Percentiles rank a stretch among this genome's conserved stretches.
Evolutionary conservation across 2,888 invertebrate species (phyloP).

Genomic region (Leptopterna dolabrata): DNA sequence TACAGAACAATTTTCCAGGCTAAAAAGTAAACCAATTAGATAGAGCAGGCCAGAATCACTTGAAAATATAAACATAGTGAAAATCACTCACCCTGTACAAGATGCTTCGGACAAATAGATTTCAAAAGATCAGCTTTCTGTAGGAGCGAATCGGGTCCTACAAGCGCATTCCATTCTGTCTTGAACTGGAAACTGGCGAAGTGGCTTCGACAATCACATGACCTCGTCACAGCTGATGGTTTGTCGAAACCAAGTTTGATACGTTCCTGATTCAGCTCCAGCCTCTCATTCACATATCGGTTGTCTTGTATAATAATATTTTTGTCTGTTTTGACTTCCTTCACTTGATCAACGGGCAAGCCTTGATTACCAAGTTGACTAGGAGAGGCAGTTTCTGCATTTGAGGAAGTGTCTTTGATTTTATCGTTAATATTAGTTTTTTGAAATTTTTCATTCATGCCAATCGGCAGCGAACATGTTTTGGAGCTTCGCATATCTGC

Average conservation of each 20-base stretch:
- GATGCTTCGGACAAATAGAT: constrained; percentile 34
- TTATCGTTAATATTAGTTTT: constrained; percentile 17
- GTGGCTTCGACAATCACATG: background rate
- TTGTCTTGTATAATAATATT: constrained; percentile 40
- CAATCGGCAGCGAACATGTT: background rate
- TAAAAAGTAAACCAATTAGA: too few species aligned
- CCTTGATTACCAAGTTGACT: background rate
- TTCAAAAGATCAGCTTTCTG: constrained; percentile 42
- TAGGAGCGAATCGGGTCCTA: background rate
- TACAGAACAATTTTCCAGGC: background rate
- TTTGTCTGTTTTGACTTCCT: constrained; percentile 47
- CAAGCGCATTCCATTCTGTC: constrained; percentile 7
- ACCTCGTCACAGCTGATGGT: background rate
- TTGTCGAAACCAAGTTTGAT: background rate
- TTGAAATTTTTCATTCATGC: background rate
- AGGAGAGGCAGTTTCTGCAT: background rate
- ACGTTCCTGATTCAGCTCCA: background rate
- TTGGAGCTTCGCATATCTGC: constrained; percentile 31
- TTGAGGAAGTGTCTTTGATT: constrained; percentile 7
- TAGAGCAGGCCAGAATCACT: background rate
- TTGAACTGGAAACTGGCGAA: constrained; percentile 40
- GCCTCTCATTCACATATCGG: background rate
- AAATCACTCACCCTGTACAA: constrained; percentile 31
- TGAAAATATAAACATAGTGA: background rate
- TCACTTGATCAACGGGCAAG: background rate